A percentile compares a stretch with the other conserved stretches of the same genome.
Evolutionary conservation across 2,888 invertebrate genomes (phyloP).

Genomic region (Macrophya annulata): DNA sequence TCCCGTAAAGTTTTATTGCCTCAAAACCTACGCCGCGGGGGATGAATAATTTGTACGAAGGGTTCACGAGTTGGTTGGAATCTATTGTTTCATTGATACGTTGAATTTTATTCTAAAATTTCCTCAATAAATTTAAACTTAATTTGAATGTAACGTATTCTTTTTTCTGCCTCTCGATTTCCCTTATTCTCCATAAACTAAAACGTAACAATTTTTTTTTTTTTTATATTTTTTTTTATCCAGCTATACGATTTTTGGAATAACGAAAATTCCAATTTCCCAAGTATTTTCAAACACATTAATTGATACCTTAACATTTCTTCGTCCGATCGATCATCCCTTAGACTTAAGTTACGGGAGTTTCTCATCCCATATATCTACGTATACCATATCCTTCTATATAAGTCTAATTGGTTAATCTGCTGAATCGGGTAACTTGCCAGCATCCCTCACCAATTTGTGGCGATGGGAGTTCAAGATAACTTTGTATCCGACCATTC

Average conservation of each 20-base stretch:
- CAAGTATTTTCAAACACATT: not conserved
- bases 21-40: not conserved
- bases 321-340: not conserved
- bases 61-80: not conserved
- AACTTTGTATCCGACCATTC: slow-evolving; percentile 3
- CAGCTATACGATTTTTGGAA: not conserved
- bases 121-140: not conserved
- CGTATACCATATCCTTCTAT: not conserved
- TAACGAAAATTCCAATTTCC: not conserved
- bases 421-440: slow-evolving; percentile 19
- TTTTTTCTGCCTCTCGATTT: slow-evolving; percentile 16
- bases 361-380: not conserved
- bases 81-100: slow-evolving; percentile 34
- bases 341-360: not conserved
- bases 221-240: too few species aligned
- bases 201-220: too few species aligned
- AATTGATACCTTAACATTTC: not conserved
- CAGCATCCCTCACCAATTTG: slow-evolving; percentile 23
- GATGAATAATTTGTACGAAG: slow-evolving; percentile 35
- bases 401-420: slow-evolving; percentile 21
- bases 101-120: slow-evolving; percentile 18
- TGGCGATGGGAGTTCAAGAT: not conserved
- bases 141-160: slow-evolving; percentile 25
- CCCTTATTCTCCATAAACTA: not conserved
- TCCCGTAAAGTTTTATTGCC: slow-evolving; percentile 12